Evolutionary conservation across 2,797 vertebrate species (phyloP), one percentile per base, ranked within the genome.

Genomic region (Odontamblyopus lacepedii): DNA sequence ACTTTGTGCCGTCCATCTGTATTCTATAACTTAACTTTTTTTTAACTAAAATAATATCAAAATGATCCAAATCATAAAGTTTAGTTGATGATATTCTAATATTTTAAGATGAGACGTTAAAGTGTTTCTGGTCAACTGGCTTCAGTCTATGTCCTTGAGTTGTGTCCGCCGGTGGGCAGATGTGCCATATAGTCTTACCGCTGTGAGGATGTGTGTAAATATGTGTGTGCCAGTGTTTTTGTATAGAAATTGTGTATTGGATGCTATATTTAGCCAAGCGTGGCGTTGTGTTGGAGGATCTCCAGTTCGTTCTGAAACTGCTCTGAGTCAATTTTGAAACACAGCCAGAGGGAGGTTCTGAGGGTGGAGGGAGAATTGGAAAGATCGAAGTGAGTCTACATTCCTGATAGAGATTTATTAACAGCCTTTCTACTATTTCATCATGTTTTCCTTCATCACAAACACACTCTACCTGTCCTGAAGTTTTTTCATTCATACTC

Each of bases 291-390:
- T 67, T 67, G 48, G 65, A 67, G 50, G 16, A 32, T 32, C 29
- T 67, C 65, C 65, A 67, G 29, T 27, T 67, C 2, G 27, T 67
- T 67, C 50, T 5, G 63, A 66, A 66, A 26, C 26, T 9, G 48
- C 65, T 53, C 29, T 55, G 65, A 67, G 65, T 67, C 50, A 67
- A 53, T 53, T 29, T 18, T 67, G 27, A 67, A 67, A n/a, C 65
- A 1, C 26, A 48, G 63, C 63, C 63, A 51, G 64, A 51, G 50
- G 64, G 44, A 29, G 27, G 50, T 32, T 30, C 48, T 67, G 65
- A 16, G 65, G 50, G 65, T 55, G 65, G 65, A 67, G 15, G 44
- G 63, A 66, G 15, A 32, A 67, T 30, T 32, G 50, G 27, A 53
- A 32, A 3, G 27, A 66, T 26, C 9, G 23, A 60, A 60, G 13